Base-by-base conservation (phyloP, 2,888 invertebrate genomes). In the Tenthredo scrophulariae region DNA sequence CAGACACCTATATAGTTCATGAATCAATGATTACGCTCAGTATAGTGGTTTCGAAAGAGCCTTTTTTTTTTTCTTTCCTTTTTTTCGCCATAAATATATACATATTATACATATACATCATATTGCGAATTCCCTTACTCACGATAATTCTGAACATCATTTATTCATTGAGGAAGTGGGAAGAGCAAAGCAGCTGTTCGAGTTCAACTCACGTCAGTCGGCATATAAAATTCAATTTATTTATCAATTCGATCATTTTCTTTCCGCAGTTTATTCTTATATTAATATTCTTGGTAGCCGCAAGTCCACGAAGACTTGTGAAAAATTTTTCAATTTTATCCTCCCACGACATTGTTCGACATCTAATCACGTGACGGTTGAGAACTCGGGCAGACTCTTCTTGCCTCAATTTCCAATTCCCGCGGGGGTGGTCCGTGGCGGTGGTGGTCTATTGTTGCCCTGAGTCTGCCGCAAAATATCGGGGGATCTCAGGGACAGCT, bases 401-500 rank as follows among this genome's bases (percentile, higher is more conserved):
- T 77, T 50, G 54, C 77, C n/a, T 50, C 77, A 77, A 77, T 77
- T 62, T 80, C 40, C 10, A 62, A 62, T 80, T 80, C 40, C n/a
- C 37, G 62, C 22, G n/a, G 54, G 50, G 54, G 6, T 29, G 2
- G 75, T 74, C 7, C 0, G 40, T 10, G 40, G 67, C 18, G 75
- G 50, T 29, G 75, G 46, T 26, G 50, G 46, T 22, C 58, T 15
- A 62, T 80, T 80, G 80, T 80, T 62, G 58, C 33, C 22, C 22
- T 5, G 40, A 58, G 22, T 50, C 58, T 18, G 13, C 37, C 62
- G 58, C 58, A 62, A 80, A 62, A 54, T 77, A 33, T 29, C 18
- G 1, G 33, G 29, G 46, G 50, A 80, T 62, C 15, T 62, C n/a
- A 40, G 37, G 15, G 40, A 40, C 22, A 77, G 29, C 72, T 72